Percentiles rank a stretch among this genome's conserved stretches.
phyloP scores from a whole-genome alignment of 2,113 vertebrate species.

The Chrysochloris asiatica region DNA sequence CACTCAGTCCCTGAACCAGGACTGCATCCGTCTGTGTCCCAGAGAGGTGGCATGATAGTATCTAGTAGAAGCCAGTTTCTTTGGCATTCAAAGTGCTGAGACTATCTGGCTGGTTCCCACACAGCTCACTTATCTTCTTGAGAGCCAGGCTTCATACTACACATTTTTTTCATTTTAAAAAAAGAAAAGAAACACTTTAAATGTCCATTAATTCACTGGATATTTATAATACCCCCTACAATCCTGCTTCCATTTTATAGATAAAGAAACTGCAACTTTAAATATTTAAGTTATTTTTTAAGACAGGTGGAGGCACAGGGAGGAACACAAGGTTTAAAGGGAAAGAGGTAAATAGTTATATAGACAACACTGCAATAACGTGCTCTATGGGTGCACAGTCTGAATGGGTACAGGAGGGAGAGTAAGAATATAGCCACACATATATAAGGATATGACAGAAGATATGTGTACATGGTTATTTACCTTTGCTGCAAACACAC shows the following conservation, averaged over 20 bases:
- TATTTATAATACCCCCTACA: background rate
- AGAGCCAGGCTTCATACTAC: background rate
- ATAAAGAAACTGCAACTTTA: slow-evolving; percentile 17
- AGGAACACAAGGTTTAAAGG: too few relatives aligned
- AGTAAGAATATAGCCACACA: too few relatives aligned
- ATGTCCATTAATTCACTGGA: background rate
- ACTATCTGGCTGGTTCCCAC: slow-evolving; percentile 34
- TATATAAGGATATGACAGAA: too few relatives aligned
- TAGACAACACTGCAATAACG: too few relatives aligned
- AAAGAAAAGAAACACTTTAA: slow-evolving; percentile 36
- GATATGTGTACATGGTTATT: too few relatives aligned
- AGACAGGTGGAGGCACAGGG: too few relatives aligned
- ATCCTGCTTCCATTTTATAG: background rate
- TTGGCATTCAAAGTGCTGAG: slow-evolving; percentile 30
- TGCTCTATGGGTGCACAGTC: too few relatives aligned
- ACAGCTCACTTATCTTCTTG: slow-evolving; percentile 5
- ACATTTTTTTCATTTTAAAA: slow-evolving; percentile 40
- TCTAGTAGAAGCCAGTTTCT: slow-evolving; percentile 1
- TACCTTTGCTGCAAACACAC: too few relatives aligned
- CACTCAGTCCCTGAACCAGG: background rate
- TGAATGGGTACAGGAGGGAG: too few relatives aligned
- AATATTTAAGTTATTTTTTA: slow-evolving; percentile 15
- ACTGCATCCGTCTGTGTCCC: background rate
- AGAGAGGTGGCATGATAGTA: background rate
- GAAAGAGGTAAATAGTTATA: too few relatives aligned